Evolutionary conservation across 2,888 invertebrate genomes (phyloP).

Genomic region (Trachelus iudaicus): DNA sequence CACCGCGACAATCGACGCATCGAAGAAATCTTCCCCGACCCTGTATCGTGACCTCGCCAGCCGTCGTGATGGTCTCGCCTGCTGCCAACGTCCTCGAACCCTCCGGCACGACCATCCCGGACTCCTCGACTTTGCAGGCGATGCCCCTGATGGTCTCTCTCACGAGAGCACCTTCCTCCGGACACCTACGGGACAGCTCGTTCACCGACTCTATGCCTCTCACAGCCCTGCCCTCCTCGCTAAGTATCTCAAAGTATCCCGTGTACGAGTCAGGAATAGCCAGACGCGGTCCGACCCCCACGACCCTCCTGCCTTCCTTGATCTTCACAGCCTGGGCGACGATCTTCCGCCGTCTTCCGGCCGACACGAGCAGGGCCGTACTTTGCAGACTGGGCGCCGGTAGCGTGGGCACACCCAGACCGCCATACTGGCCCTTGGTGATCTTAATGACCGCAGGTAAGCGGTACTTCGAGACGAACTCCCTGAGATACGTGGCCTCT

Average conservation of each 20-base stretch:
- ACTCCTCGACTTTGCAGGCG: conserved; percentile 61
- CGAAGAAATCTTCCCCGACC: conserved; percentile 83
- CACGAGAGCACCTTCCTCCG: conserved; percentile 81
- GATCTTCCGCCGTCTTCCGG: conserved; percentile 86
- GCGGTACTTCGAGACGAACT: conserved; percentile 79
- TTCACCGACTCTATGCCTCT: conserved; percentile 89
- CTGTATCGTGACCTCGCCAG: conserved; percentile 76
- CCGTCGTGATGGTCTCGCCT: conserved; percentile 85
- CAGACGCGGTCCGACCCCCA: conserved; percentile 83
- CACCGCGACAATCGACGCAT: conserved; percentile 87
- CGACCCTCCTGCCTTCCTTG: conserved; percentile 86
- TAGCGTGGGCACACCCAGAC: conserved; percentile 87
- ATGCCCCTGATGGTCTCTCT: conserved; percentile 82
- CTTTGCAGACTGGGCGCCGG: conserved; percentile 89
- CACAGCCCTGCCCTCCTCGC: conserved; percentile 93
- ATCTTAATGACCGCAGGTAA: conserved; percentile 90
- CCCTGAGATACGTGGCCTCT: conserved; percentile 78
- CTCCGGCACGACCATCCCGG: conserved; percentile 73
- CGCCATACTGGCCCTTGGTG: conserved; percentile 93
- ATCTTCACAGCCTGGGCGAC: conserved; percentile 90
- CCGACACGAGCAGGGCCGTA: conserved; percentile 86
- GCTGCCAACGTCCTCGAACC: conserved; percentile 81
- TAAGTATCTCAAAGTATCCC: conserved; percentile 93
- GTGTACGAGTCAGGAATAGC: conserved; percentile 91
- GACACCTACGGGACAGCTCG: conserved; percentile 81